These are phyloP conservation scores for Chelonoidis abingdonii DNA, from an alignment of 2,113 vertebrate species.

Conservation along the genomic window DNA sequence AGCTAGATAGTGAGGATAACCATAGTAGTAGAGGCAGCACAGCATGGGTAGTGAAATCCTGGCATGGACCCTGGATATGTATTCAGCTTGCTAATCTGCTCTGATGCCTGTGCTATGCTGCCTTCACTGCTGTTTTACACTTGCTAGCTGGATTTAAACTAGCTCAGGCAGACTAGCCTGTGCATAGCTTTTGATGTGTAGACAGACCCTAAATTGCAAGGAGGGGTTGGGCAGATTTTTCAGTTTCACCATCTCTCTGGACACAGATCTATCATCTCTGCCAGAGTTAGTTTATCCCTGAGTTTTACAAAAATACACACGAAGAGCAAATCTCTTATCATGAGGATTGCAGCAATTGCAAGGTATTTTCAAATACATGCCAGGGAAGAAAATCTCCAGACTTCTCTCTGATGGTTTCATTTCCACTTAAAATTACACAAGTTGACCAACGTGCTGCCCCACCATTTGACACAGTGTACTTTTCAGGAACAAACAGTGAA, in stretches of 20 bases:
- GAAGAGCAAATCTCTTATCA: neutral
- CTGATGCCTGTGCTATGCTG: neutral
- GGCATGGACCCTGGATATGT: neutral
- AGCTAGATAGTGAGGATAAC: neutral
- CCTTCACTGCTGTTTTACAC: neutral
- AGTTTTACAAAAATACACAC: slow-evolving; percentile 12
- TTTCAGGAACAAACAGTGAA: neutral
- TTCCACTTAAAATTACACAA: neutral
- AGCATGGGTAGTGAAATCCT: neutral
- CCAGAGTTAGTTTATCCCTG: slow-evolving; percentile 24
- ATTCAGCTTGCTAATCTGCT: neutral
- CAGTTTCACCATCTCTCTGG: slow-evolving; percentile 45
- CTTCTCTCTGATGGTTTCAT: slow-evolving; percentile 4
- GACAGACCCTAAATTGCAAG: slow-evolving; percentile 1
- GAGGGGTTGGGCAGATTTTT: slow-evolving; percentile 39
- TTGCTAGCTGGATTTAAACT: slow-evolving; percentile 12
- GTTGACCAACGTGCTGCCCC: neutral
- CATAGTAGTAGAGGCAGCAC: neutral
- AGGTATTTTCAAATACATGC: slow-evolving; percentile 3
- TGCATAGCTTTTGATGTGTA: neutral
- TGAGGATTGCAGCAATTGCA: slow-evolving; percentile 36
- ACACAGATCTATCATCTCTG: slow-evolving; percentile 40
- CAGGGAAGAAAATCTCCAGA: slow-evolving; percentile 2
- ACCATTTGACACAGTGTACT: neutral
- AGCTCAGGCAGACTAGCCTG: neutral